Conservation (phyloP, 1,140 invertebrate species). For the Halesus radiatus region DNA sequence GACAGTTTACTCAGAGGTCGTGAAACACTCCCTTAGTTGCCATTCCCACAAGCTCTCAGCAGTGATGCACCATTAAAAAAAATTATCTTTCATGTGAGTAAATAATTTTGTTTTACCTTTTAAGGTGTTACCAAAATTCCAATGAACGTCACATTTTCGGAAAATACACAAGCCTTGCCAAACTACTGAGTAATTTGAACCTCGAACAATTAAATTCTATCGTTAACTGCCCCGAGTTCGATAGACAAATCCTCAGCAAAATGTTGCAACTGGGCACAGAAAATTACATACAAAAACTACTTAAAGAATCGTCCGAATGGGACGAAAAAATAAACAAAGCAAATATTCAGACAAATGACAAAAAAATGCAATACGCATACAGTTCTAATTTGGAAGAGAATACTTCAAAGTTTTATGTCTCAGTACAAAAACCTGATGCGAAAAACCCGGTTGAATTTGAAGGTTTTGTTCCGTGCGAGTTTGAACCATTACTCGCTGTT, state of each 20-base stretch:
- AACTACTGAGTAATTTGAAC: slow-evolving; percentile 40
- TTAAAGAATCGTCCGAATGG: slow-evolving; percentile 60
- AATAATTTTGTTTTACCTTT: background rate
- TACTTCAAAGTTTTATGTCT: slow-evolving; percentile 67
- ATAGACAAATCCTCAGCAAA: slow-evolving; percentile 47
- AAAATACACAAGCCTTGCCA: slow-evolving; percentile 40
- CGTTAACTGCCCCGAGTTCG: slow-evolving; percentile 48
- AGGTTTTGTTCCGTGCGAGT: slow-evolving; percentile 60
- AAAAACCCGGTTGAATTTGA: slow-evolving; percentile 1
- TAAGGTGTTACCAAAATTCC: slow-evolving; percentile 50
- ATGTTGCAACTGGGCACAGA: slow-evolving; percentile 47
- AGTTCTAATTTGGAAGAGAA: background rate
- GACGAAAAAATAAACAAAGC: slow-evolving; percentile 59
- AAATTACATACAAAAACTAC: slow-evolving; percentile 60
- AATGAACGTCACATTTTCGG: slow-evolving; percentile 46
- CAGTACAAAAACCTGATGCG: slow-evolving; percentile 57
- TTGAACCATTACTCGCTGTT: slow-evolving; percentile 63
- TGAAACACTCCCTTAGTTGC: no score
- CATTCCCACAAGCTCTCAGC: no score
- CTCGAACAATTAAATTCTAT: slow-evolving; percentile 49
- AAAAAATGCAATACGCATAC: background rate
- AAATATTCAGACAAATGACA: background rate
- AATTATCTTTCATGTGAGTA: no score
- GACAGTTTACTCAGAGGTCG: no score
- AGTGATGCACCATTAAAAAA: no score